phyloP scores from a whole-genome alignment of 1,140 invertebrate species.

The Olivierus martensii region DNA sequence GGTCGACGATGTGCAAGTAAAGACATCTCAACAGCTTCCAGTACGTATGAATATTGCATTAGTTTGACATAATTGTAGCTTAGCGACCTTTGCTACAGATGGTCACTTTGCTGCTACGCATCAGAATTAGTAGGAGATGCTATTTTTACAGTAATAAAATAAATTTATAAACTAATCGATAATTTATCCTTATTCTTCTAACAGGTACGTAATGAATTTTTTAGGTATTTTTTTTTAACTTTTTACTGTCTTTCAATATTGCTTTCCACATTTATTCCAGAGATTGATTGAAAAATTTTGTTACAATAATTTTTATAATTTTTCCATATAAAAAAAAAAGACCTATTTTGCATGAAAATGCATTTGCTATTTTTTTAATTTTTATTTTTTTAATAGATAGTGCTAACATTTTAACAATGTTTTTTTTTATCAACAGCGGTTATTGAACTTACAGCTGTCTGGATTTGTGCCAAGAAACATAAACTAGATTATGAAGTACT shows the following conservation, averaged over 20 bases:
- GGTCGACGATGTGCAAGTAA: slow-evolving; percentile 70
- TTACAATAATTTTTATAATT: too few species aligned
- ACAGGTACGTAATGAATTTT: background rate
- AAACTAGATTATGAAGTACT: background rate
- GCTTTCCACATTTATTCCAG: too few species aligned
- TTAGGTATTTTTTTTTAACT: background rate
- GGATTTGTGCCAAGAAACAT: background rate
- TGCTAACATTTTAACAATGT: too few species aligned
- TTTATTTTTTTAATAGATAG: too few species aligned
- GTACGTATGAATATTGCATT: slow-evolving; percentile 36
- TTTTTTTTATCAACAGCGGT: too few species aligned
- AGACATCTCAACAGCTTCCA: slow-evolving; percentile 47
- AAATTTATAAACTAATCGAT: background rate
- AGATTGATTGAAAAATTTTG: too few species aligned
- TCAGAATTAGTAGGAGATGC: background rate
- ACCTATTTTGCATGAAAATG: too few species aligned
- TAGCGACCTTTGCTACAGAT: background rate
- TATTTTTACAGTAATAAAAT: background rate
- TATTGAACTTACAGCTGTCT: background rate
- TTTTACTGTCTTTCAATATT: background rate
- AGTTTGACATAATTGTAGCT: background rate
- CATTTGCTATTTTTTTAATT: too few species aligned
- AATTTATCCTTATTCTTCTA: background rate
- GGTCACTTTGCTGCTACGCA: too few species aligned
- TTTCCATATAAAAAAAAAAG: too few species aligned